phyloP scores from a whole-genome alignment of 1,140 invertebrate genomes.

The Eciton burchellii region DNA sequence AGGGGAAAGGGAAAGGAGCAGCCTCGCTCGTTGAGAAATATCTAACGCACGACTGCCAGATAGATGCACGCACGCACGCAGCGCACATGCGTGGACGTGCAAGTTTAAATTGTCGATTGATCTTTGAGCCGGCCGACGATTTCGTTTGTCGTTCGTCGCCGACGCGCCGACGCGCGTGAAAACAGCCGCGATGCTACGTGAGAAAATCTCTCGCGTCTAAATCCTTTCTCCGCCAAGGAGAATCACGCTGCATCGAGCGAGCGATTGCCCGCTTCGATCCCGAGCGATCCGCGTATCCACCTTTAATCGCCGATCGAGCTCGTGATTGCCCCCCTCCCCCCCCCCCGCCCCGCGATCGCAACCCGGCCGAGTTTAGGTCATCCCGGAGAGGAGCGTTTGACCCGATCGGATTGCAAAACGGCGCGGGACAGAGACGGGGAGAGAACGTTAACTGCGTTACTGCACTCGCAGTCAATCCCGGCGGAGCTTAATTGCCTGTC shows the following conservation, averaged over 20 bases:
- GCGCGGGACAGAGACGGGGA: slow-evolving; percentile 13
- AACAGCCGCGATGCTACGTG: slow-evolving; percentile 15
- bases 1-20: slow-evolving; percentile 39
- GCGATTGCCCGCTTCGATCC: slow-evolving; percentile 14
- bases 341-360: background rate
- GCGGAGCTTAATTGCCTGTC: slow-evolving; percentile 54
- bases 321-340: too few species aligned
- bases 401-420: background rate
- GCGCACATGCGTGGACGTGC: background rate
- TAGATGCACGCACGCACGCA: background rate
- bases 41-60: slow-evolving; percentile 32
- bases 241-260: slow-evolving; percentile 60
- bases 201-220: slow-evolving; percentile 41
- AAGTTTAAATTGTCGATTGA: slow-evolving; percentile 49
- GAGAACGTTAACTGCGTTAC: slow-evolving; percentile 31
- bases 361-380: slow-evolving; percentile 6
- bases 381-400: slow-evolving; percentile 9
- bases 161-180: background rate
- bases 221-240: slow-evolving; percentile 66
- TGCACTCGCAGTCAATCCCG: slow-evolving; percentile 38
- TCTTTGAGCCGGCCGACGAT: too few species aligned
- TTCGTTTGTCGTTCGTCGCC: too few species aligned
- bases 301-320: slow-evolving; percentile 45
- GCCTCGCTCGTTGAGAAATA: slow-evolving; percentile 47
- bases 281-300: slow-evolving; percentile 10